Base-by-base conservation (phyloP, 1,140 invertebrate species). In the Neodiprion virginianus region DNA sequence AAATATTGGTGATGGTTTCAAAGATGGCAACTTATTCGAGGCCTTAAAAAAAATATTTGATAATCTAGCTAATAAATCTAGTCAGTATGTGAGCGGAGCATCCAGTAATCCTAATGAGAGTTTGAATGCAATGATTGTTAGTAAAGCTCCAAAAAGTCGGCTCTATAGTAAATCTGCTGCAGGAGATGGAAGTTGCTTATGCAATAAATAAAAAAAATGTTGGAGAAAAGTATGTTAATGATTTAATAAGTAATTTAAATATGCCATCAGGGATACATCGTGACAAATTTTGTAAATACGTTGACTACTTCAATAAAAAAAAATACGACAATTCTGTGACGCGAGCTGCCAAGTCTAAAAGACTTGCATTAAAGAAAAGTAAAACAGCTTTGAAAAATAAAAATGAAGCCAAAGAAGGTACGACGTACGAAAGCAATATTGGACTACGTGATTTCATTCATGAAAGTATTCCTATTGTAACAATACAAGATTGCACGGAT, bases 391-490 rank as follows among this genome's bases (percentile, higher is more conserved):
- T 53, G 50, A 73, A 73, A 72, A 77, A 79, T 3, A 76, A 75
- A 69, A 79, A 79, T 67, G 78, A 77, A 72, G 47, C 1, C 7
- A 49, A 7, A 7, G 76, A 79, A 69, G 69, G 14, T 10, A 40
- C 74, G n/a, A 77, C 76, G 1, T 79, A 79, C 23, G 72, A 77
- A 61, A 71, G 67, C 3, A 76, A 77, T 61, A 75, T 79, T 72
- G 76, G 76, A 17, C 61, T 79, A 5, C 71, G 76, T 66, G 53
- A 40, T 66, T 67, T 17, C 14, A 7, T 69, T 69, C 8, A 21
- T 28, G 17, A 23, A 73, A 66, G 12, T 61, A 28, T 76, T 48
- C 69, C 72, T 17, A 76, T 73, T 69, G 72, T 11, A 72, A 61
- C 28, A 40, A 75, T 73, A 61, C 8, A 74, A 71, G 48, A 48